phyloP scores from a whole-genome alignment of 2,888 invertebrate genomes.

The Bombylius discolor region DNA sequence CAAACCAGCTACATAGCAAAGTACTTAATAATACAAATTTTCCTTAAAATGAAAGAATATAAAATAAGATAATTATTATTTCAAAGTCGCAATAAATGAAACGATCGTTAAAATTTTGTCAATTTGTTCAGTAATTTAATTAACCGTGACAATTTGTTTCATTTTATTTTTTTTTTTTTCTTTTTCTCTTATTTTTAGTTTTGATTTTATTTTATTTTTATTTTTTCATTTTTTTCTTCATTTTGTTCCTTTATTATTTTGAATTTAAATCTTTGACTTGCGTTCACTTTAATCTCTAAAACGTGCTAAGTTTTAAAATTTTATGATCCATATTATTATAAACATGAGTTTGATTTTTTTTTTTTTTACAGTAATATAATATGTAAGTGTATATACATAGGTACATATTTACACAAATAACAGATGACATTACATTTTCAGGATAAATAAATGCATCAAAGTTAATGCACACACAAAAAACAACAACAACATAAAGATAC shows the following conservation, averaged over 20 bases:
- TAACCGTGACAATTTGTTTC: conserved; percentile 10
- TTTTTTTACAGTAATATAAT: too few relatives aligned
- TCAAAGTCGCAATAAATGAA: neutral
- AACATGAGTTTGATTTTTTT: neutral
- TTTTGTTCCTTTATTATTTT: neutral
- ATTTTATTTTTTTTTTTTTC: neutral
- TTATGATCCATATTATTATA: conserved; percentile 1
- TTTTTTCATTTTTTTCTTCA: too few relatives aligned
- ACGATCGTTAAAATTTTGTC: conserved; percentile 4
- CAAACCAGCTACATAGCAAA: too few relatives aligned
- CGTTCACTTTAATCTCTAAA: conserved; percentile 10
- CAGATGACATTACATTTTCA: neutral
- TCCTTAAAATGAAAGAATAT: too few relatives aligned
- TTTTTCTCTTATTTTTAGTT: neutral
- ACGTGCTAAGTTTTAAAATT: conserved; percentile 9
- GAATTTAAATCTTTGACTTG: conserved; percentile 1
- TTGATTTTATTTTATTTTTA: neutral
- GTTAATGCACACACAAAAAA: too few relatives aligned
- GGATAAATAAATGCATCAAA: too few relatives aligned
- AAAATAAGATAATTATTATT: too few relatives aligned
- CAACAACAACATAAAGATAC: too few relatives aligned
- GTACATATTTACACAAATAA: neutral
- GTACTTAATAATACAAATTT: too few relatives aligned
- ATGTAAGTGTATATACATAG: neutral
- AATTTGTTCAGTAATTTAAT: conserved; percentile 12